A percentile compares a stretch with the other conserved stretches of the same genome.
Evolutionary conservation across 37 sponge, comb jelly and placozoan species (phyloP).

Genomic region (Agelas oroides): DNA sequence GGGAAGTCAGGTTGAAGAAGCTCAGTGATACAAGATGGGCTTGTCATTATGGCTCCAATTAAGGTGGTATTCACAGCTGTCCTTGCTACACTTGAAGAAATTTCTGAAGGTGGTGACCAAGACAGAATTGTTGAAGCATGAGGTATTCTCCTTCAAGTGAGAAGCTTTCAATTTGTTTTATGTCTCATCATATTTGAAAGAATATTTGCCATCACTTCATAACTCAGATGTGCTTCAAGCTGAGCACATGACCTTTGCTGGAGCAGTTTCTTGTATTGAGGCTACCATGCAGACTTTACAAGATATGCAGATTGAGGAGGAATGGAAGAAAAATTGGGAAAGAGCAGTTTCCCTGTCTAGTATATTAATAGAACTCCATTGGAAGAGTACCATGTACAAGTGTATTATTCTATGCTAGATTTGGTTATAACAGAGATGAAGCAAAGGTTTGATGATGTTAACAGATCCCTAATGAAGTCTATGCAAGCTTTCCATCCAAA

Average conservation of each 20-base stretch:
- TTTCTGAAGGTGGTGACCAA: conserved; percentile 5
- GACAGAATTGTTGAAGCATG: conserved; percentile 8
- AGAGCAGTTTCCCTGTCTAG: background rate
- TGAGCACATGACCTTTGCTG: background rate
- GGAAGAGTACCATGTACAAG: conserved; percentile 21
- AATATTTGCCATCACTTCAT: background rate
- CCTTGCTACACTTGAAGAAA: conserved; percentile 1
- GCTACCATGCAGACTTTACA: conserved; percentile 12
- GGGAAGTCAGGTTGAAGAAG: background rate
- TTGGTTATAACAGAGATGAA: conserved; percentile 18
- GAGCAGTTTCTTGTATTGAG: conserved; percentile 5
- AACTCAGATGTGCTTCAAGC: conserved; percentile 9
- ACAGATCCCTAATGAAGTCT: conserved; percentile 8
- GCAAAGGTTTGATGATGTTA: conserved; percentile 8
- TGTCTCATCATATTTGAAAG: conserved; percentile 12
- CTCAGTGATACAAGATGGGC: conserved; percentile 43
- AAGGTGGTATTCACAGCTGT: conserved; percentile 9
- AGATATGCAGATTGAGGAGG: conserved; percentile 10
- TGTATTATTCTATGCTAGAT: conserved; percentile 14
- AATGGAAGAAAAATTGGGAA: conserved; percentile 24
- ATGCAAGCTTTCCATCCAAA: conserved; percentile 25
- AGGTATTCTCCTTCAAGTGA: background rate
- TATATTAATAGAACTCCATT: conserved; percentile 1
- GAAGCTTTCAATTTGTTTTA: conserved; percentile 8
- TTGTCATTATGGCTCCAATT: background rate